Evolutionary conservation across 1,140 invertebrate genomes (phyloP).

Genomic region (Drosophila takahashii): DNA sequence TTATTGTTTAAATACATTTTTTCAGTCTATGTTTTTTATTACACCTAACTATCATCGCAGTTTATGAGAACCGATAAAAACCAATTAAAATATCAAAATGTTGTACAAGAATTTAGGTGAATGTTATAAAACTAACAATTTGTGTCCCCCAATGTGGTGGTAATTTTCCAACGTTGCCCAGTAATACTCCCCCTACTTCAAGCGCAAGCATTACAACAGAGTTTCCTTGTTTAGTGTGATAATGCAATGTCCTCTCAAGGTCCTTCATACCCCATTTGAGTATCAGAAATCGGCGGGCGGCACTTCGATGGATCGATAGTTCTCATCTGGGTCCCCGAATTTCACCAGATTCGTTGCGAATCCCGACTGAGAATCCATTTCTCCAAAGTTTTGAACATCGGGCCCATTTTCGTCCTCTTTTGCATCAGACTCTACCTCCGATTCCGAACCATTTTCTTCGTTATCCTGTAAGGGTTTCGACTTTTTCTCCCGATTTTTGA

Average conservation of each 20-base stretch:
- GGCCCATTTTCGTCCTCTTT: not conserved
- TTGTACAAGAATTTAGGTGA: not conserved
- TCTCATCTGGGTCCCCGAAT: not conserved
- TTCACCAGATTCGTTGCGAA: not conserved
- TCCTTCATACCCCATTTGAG: not conserved
- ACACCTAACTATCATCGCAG: not conserved
- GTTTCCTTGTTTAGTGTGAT: not conserved
- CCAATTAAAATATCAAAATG: not conserved
- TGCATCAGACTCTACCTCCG: not conserved
- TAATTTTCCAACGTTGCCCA: not conserved
- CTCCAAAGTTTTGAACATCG: no score
- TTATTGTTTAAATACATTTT: not conserved
- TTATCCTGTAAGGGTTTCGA: not conserved
- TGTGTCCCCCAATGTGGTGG: constrained; percentile 10
- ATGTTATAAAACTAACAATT: constrained; percentile 16
- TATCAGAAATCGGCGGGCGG: not conserved
- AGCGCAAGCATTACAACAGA: constrained; percentile 34
- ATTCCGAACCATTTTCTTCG: not conserved
- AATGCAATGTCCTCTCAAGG: not conserved
- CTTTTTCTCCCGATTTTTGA: not conserved
- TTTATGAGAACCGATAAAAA: not conserved
- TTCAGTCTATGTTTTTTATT: not conserved
- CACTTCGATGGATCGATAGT: not conserved
- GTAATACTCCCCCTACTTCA: constrained; percentile 15
- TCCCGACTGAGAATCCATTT: not conserved